Evolutionary conservation across 2,113 vertebrate species (phyloP).

Genomic region (Cyanoderma ruficeps): DNA sequence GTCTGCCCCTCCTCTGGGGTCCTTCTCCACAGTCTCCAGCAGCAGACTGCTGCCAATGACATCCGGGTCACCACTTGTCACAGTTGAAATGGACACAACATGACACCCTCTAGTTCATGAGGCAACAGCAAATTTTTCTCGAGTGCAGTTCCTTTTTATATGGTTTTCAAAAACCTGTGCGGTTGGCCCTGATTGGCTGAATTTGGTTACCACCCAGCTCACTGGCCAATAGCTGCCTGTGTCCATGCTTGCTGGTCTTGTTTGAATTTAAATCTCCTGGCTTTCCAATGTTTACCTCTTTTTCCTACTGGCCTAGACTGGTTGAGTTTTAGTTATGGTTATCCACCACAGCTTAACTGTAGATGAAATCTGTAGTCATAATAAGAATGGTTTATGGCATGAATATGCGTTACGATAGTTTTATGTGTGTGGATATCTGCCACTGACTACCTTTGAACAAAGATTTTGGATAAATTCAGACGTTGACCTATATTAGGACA

Average conservation of each 20-base stretch:
- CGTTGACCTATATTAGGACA: neutral
- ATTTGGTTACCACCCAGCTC: neutral
- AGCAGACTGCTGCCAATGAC: neutral
- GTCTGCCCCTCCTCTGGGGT: neutral
- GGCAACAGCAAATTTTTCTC: neutral
- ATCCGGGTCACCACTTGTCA: too few species aligned
- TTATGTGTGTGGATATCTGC: neutral
- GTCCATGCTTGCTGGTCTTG: neutral
- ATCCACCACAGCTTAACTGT: neutral
- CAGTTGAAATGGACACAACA: neutral
- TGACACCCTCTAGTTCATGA: neutral
- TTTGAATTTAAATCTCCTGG: neutral
- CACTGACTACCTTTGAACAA: neutral
- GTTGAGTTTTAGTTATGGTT: neutral
- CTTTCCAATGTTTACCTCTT: neutral
- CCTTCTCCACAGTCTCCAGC: accelerated
- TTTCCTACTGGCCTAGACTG: neutral
- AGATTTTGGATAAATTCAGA: neutral
- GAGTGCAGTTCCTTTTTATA: neutral
- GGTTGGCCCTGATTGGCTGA: neutral
- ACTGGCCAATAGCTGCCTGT: neutral
- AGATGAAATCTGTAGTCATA: neutral
- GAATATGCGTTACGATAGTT: neutral
- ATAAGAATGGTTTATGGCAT: neutral
- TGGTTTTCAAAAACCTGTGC: neutral